Percentiles rank a stretch among this genome's conserved stretches.
phyloP scores from a whole-genome alignment of 2,797 vertebrate species.

The Salarias fasciatus region DNA sequence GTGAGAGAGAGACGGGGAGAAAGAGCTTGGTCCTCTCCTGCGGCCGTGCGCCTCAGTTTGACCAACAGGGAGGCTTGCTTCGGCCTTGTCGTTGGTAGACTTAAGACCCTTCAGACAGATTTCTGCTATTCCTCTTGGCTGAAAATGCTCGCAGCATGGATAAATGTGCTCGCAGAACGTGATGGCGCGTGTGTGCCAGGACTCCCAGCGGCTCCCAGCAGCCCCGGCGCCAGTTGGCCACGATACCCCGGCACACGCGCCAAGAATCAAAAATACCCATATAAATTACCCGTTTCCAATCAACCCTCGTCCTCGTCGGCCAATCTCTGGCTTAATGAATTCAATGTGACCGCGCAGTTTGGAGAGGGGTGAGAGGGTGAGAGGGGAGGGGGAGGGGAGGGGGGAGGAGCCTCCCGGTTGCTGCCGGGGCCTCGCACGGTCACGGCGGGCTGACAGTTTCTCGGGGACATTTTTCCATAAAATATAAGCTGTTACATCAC shows the following conservation, averaged over 20 bases:
- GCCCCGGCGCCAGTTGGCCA: conserved; percentile 81
- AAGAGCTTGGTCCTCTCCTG: too few relatives aligned
- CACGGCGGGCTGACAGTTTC: conserved; percentile 55
- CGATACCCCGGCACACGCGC: conserved; percentile 59
- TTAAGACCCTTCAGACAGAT: conserved; percentile 70
- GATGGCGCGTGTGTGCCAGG: conserved; percentile 77
- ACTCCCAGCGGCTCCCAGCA: conserved; percentile 67
- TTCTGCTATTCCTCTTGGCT: conserved; percentile 78
- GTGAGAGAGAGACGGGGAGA: too few relatives aligned
- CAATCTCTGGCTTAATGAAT: conserved; percentile 68
- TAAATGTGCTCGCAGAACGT: conserved; percentile 84
- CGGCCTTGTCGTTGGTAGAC: too few relatives aligned
- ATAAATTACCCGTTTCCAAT: conserved; percentile 80
- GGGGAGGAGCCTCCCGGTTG: conserved; percentile 39
- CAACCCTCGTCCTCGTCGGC: conserved; percentile 57
- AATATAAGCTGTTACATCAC: conserved; percentile 72
- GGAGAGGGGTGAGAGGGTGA: conserved; percentile 30
- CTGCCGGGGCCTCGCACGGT: conserved; percentile 35
- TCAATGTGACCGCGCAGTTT: conserved; percentile 62
- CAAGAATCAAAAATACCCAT: conserved; percentile 78
- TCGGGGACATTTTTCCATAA: conserved; percentile 61
- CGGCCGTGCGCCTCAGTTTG: too few relatives aligned
- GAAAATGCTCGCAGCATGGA: conserved; percentile 76
- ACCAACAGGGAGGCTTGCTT: too few relatives aligned
- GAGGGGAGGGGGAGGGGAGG: neutral